These are phyloP conservation scores for Platyrinchus mystaceus DNA, from an alignment of 2,797 vertebrate species.

Conservation along the genomic window DNA sequence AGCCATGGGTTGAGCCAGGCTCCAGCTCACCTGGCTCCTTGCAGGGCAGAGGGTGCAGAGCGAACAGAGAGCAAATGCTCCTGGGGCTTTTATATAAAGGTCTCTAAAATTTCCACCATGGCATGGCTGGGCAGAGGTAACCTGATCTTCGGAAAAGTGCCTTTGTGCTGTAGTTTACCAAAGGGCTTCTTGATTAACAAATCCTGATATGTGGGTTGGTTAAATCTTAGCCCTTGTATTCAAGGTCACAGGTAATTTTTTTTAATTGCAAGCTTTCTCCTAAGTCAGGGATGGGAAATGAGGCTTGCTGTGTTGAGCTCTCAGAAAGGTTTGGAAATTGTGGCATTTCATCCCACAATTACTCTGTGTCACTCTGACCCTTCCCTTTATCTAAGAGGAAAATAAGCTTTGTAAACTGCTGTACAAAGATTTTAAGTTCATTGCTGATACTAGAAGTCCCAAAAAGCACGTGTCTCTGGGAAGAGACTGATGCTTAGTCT, in stretches of 20 bases:
- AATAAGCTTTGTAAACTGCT: background rate
- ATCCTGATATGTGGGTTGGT: background rate
- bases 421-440: background rate
- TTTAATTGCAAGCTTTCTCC: slow-evolving; percentile 33
- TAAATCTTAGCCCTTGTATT: background rate
- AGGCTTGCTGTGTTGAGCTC: background rate
- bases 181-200: background rate
- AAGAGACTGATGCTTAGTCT: background rate
- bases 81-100: background rate
- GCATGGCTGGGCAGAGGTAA: background rate
- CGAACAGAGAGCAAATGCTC: fast-evolving
- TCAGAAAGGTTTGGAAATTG: background rate
- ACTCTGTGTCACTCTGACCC: background rate
- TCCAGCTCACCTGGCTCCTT: background rate
- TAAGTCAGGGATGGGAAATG: background rate
- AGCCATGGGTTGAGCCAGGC: background rate
- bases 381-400: background rate
- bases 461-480: background rate
- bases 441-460: background rate
- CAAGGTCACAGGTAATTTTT: slow-evolving; percentile 24
- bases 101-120: background rate
- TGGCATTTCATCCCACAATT: background rate
- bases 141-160: slow-evolving; percentile 29
- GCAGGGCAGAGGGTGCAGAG: background rate
- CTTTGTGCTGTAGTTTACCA: background rate